Percentiles rank a stretch among this genome's conserved stretches.
These are phyloP conservation scores for Bovichtus diacanthus DNA, from an alignment of 2,797 vertebrate genomes.

Conservation along the genomic window DNA sequence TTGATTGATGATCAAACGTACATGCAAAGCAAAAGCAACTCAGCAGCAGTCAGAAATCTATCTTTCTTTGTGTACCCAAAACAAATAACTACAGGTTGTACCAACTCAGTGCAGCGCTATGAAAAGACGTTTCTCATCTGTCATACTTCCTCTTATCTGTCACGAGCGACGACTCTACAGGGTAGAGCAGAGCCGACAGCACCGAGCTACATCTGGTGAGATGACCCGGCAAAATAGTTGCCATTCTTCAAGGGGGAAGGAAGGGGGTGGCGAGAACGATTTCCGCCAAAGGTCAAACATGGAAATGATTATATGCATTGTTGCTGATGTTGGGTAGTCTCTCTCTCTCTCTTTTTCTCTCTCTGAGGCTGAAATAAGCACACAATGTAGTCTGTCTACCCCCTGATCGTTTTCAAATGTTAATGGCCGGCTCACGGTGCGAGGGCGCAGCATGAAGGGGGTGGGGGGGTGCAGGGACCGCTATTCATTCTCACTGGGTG, in stretches of 20 bases:
- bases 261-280: slow-evolving; percentile 28
- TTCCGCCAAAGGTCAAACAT: slow-evolving; percentile 65
- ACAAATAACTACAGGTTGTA: background rate
- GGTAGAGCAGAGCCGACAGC: slow-evolving; percentile 12
- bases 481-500: slow-evolving; percentile 60
- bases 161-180: slow-evolving; percentile 7
- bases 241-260: slow-evolving; percentile 54
- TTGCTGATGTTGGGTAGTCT: slow-evolving; percentile 38
- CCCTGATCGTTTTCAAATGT: slow-evolving; percentile 65
- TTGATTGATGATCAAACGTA: background rate
- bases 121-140: slow-evolving; percentile 43
- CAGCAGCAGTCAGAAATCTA: background rate
- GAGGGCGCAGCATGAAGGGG: slow-evolving; percentile 33
- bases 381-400: slow-evolving; percentile 63
- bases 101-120: background rate
- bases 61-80: background rate
- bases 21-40: too few relatives aligned
- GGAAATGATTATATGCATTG: slow-evolving; percentile 69
- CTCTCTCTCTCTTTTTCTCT: background rate
- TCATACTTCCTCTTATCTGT: slow-evolving; percentile 42
- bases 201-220: slow-evolving; percentile 34
- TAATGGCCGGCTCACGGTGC: slow-evolving; percentile 66
- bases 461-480: background rate
- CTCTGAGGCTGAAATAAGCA: slow-evolving; percentile 26
- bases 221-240: slow-evolving; percentile 62